These are phyloP conservation scores for Zosterops pallidus DNA, from an alignment of 2,113 vertebrate genomes.

Conservation along the genomic window DNA sequence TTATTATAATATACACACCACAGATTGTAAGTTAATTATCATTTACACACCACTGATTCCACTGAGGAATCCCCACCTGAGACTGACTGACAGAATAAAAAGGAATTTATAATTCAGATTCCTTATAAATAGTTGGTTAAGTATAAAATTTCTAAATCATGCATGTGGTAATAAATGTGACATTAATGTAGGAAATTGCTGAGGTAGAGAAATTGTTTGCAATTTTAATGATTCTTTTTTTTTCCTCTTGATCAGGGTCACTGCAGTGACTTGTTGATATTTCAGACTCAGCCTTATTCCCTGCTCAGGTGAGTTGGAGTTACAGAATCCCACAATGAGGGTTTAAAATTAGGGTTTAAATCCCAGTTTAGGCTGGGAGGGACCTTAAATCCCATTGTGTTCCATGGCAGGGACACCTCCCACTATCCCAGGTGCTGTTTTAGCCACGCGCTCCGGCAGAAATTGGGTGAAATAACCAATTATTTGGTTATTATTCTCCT, in stretches of 20 bases:
- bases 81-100: not conserved
- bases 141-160: not conserved
- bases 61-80: not conserved
- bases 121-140: not conserved
- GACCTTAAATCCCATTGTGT: not conserved
- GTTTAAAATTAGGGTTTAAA: not conserved
- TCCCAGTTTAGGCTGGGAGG: not conserved
- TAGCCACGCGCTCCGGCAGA: not conserved
- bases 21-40: not conserved
- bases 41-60: not conserved
- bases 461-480: not conserved
- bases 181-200: not conserved
- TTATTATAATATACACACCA: not conserved
- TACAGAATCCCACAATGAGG: not conserved
- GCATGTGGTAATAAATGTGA: not conserved
- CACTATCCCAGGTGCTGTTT: not conserved
- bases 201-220: not conserved
- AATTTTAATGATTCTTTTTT: not conserved
- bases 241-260: slow-evolving; percentile 67
- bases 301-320: slow-evolving; percentile 83
- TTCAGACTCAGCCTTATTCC: slow-evolving; percentile 90
- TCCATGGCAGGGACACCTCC: not conserved
- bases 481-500: not conserved
- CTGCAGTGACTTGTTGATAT: slow-evolving; percentile 92
- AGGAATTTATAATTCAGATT: not conserved